Evolutionary conservation across 2,113 vertebrate genomes (phyloP).

Genomic region (Tenebrosternarchus preto): DNA sequence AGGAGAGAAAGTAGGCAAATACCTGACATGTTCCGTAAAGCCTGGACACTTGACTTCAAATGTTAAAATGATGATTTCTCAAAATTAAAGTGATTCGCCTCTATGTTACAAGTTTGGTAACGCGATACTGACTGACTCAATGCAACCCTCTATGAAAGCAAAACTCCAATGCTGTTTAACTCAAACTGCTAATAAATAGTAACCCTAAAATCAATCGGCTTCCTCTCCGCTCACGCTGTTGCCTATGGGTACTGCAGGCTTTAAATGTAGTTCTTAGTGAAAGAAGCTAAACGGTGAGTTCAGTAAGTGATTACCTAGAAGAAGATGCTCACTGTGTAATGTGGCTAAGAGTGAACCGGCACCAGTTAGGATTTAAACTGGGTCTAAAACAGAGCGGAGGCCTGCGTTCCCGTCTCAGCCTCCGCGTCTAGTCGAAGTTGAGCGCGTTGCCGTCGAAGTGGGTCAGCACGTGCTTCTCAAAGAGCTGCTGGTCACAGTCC

Average conservation of each 20-base stretch:
- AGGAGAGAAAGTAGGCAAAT: constrained; percentile 46
- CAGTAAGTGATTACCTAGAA: constrained; percentile 57
- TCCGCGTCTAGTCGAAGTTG: constrained; percentile 80
- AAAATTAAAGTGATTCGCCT: background rate
- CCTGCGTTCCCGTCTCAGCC: background rate
- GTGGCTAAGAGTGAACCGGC: constrained; percentile 59
- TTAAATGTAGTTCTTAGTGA: constrained; percentile 5
- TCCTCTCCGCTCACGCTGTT: background rate
- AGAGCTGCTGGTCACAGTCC: constrained; percentile 91
- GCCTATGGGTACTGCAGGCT: background rate
- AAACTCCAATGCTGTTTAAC: too few species aligned
- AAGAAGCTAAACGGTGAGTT: constrained; percentile 11
- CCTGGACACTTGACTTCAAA: constrained; percentile 54
- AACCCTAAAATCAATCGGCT: constrained; percentile 10
- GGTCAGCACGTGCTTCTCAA: constrained; percentile 93
- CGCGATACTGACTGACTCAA: constrained; percentile 11
- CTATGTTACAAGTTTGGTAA: background rate
- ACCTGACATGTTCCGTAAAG: constrained; percentile 57
- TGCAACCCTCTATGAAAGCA: constrained; percentile 17
- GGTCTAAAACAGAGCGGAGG: constrained; percentile 2
- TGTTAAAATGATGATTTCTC: constrained; percentile 48
- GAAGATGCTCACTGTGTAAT: constrained; percentile 64
- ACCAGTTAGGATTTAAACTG: constrained; percentile 33
- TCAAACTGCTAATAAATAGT: constrained; percentile 46
- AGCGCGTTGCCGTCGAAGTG: constrained; percentile 90